A percentile compares a stretch with the other conserved stretches of the same genome.
Evolutionary conservation across 1,140 invertebrate species (phyloP).

Genomic region (Zaprionus capensis): DNA sequence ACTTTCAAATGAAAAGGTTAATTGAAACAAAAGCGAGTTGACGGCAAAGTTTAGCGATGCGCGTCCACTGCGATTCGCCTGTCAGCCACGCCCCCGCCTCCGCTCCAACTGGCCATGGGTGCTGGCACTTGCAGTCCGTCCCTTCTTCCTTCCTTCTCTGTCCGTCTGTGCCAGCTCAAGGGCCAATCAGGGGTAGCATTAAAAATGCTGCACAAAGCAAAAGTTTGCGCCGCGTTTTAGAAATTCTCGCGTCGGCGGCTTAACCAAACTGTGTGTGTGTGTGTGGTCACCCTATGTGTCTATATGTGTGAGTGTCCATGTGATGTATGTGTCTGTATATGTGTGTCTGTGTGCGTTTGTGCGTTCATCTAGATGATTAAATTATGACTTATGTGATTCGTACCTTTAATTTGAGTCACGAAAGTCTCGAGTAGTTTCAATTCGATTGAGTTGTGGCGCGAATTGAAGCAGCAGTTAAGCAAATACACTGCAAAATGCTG

Average conservation of each 20-base stretch:
- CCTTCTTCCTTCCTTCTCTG: not conserved
- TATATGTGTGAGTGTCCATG: not conserved
- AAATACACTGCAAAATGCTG: not conserved
- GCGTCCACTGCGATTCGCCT: constrained; percentile 54
- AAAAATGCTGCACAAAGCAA: constrained; percentile 69
- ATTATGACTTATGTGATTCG: constrained; percentile 5
- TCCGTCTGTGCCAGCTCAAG: not conserved
- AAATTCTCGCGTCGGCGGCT: constrained; percentile 53
- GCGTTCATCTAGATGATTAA: not conserved
- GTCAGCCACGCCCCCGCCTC: constrained; percentile 41
- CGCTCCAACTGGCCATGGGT: not conserved
- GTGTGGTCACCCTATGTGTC: not conserved
- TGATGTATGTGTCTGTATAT: not conserved
- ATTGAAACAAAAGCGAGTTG: constrained; percentile 81
- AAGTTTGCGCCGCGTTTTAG: constrained; percentile 70
- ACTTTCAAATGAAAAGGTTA: constrained; percentile 81
- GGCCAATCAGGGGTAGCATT: constrained; percentile 65
- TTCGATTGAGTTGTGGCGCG: not conserved
- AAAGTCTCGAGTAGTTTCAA: not conserved
- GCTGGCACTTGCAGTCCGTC: constrained; percentile 23
- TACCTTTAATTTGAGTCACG: not conserved
- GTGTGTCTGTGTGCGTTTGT: constrained; percentile 4
- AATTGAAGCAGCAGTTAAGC: not conserved
- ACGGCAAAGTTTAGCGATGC: constrained; percentile 74
- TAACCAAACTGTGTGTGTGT: constrained; percentile 20